Percentiles rank a stretch among this genome's conserved stretches.
phyloP scores from a whole-genome alignment of 2,888 invertebrate genomes.

The Elaeidobius kamerunicus region DNA sequence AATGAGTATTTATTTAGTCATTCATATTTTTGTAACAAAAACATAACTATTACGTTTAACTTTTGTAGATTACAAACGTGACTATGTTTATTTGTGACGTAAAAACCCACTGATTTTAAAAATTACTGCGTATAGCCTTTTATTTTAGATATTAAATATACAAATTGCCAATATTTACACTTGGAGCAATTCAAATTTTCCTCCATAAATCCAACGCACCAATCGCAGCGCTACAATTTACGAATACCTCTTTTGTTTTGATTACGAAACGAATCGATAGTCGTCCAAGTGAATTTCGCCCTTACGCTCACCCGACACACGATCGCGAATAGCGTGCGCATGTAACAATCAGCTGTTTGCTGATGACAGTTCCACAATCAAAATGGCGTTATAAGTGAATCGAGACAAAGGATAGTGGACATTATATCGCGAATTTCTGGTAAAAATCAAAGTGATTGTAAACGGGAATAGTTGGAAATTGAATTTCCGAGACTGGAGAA shows the following conservation, averaged over 20 bases:
- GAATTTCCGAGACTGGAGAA: conserved; percentile 8
- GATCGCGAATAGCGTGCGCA: conserved; percentile 28
- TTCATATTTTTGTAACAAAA: too few species aligned
- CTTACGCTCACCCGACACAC: conserved; percentile 29
- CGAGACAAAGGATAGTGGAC: conserved; percentile 44
- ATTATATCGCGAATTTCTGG: conserved; percentile 19
- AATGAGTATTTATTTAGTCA: too few species aligned
- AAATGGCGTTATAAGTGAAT: conserved; percentile 46
- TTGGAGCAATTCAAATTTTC: too few species aligned
- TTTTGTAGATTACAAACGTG: too few species aligned
- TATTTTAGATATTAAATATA: too few species aligned
- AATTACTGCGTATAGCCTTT: too few species aligned
- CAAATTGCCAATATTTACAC: too few species aligned
- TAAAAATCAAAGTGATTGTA: conserved; percentile 22
- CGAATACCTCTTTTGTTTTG: conserved; percentile 37
- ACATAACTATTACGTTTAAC: too few species aligned
- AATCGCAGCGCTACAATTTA: conserved; percentile 7
- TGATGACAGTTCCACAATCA: conserved; percentile 43
- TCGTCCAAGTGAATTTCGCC: conserved; percentile 27
- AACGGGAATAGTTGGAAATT: conserved; percentile 9
- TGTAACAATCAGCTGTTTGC: conserved; percentile 46
- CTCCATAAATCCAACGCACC: conserved; percentile 1
- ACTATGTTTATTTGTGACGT: too few species aligned
- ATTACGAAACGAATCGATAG: conserved; percentile 33
- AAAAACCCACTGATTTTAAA: too few species aligned